phyloP scores from a whole-genome alignment of 2,888 invertebrate genomes.

The Spialia ferax region DNA sequence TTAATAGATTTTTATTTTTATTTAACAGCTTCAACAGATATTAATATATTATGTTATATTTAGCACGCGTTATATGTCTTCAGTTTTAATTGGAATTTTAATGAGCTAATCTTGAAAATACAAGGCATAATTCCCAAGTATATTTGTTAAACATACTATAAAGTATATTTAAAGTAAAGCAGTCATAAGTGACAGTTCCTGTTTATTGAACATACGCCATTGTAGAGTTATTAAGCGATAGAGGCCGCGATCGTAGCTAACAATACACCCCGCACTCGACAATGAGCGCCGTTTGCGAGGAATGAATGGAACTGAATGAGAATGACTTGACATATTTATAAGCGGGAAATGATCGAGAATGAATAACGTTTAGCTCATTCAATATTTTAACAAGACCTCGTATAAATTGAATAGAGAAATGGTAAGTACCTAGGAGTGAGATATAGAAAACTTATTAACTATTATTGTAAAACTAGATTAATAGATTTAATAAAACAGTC shows the following conservation, averaged over 20 bases:
- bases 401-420: neutral
- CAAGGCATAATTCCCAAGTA: no score
- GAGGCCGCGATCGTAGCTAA: constrained; percentile 53
- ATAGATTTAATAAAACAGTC: no score
- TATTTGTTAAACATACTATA: no score
- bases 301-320: constrained; percentile 46
- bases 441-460: no score
- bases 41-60: no score
- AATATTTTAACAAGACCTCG: neutral
- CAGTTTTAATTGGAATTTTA: no score
- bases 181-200: constrained; percentile 16
- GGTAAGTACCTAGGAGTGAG: neutral
- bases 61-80: no score
- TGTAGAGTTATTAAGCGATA: constrained; percentile 48
- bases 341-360: constrained; percentile 25
- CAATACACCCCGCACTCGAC: constrained; percentile 50
- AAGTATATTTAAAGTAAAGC: neutral
- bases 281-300: constrained; percentile 34
- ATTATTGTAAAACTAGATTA: no score
- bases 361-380: constrained; percentile 3
- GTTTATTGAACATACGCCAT: constrained; percentile 30
- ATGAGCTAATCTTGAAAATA: neutral
- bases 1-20: no score
- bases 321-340: constrained; percentile 38
- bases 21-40: no score